phyloP scores from a whole-genome alignment of 2,113 vertebrate species.

The Oncorhynchus clarkii region DNA sequence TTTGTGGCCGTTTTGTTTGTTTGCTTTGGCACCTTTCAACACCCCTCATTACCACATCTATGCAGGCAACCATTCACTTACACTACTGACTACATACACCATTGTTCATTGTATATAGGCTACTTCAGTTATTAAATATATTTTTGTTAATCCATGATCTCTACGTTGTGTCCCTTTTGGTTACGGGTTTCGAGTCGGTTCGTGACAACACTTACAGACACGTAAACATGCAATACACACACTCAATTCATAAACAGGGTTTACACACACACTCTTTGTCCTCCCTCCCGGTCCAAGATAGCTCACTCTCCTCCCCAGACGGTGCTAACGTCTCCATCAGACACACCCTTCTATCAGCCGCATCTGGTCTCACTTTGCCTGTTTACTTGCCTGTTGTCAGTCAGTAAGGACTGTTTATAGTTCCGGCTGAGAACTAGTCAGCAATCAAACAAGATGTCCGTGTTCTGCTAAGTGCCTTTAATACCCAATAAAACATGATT shows the following conservation, averaged over 20 bases:
- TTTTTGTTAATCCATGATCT: no score
- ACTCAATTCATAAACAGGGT: neutral
- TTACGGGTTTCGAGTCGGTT: no score
- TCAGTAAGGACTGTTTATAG: conserved; percentile 30
- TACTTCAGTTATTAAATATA: no score
- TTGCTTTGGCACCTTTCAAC: no score
- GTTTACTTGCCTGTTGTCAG: conserved; percentile 30
- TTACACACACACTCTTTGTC: neutral
- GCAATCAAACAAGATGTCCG: conserved; percentile 22
- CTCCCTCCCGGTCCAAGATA: neutral
- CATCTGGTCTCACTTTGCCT: conserved; percentile 16
- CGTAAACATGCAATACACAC: neutral
- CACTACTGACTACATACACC: no score
- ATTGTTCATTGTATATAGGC: no score
- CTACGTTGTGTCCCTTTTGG: no score
- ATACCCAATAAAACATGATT: neutral
- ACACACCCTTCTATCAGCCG: neutral
- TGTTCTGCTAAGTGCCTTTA: neutral
- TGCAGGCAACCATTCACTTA: no score
- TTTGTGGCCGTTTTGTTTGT: no score
- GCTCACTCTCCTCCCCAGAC: neutral
- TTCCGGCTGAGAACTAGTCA: conserved; percentile 19
- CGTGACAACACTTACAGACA: neutral
- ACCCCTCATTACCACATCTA: no score
- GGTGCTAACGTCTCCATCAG: neutral